phyloP scores from a whole-genome alignment of 2,888 invertebrate species.

The Sphaerophoria taeniata region DNA sequence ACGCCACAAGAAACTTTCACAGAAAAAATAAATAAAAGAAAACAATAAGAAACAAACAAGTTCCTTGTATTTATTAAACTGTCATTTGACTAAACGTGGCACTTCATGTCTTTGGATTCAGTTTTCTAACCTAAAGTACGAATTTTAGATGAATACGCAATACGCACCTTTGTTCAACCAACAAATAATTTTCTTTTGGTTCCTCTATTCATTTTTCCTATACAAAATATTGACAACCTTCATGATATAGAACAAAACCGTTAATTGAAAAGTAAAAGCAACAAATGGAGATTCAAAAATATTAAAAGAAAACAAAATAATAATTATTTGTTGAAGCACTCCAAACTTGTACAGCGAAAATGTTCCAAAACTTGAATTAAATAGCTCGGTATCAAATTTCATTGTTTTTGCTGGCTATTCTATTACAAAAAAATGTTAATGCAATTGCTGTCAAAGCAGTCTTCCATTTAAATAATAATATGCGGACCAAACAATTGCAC shows the following conservation, averaged over 20 bases:
- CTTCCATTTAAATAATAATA: neutral
- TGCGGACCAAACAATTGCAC: constrained; percentile 13
- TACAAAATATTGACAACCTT: neutral
- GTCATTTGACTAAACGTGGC: no score
- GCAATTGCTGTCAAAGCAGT: constrained; percentile 4
- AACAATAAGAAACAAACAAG: no score
- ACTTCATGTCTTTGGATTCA: no score
- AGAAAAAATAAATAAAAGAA: no score
- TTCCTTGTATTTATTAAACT: no score
- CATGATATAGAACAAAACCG: constrained; percentile 6
- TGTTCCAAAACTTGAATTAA: neutral
- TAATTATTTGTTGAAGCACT: neutral
- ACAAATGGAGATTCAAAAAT: neutral
- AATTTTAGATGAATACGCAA: neutral
- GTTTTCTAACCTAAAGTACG: no score
- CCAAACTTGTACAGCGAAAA: neutral
- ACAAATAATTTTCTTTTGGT: neutral
- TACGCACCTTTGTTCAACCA: constrained; percentile 19
- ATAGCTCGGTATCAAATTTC: neutral
- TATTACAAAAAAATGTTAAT: neutral
- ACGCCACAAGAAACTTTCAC: no score
- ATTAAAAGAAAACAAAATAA: neutral
- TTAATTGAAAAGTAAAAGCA: neutral
- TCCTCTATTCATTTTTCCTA: neutral
- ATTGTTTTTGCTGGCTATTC: neutral